These are phyloP conservation scores for Drosophila mayri DNA, from an alignment of 1,140 invertebrate species.

Conservation along the genomic window DNA sequence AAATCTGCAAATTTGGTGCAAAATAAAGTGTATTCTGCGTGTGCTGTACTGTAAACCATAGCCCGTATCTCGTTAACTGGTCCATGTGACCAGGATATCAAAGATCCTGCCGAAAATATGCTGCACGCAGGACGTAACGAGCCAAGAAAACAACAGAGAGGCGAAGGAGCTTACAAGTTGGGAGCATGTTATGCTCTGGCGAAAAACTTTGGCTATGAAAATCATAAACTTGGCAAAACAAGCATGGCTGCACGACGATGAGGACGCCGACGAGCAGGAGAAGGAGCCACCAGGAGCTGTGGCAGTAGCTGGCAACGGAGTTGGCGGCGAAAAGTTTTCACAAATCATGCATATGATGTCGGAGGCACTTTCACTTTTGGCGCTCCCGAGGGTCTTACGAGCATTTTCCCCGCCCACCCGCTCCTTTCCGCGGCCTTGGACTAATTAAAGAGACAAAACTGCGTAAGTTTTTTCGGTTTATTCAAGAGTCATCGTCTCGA, in stretches of 20 bases:
- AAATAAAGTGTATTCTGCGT: neutral
- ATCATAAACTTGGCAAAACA: conserved; percentile 80
- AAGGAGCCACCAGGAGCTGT: conserved; percentile 1
- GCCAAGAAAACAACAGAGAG: conserved; percentile 38
- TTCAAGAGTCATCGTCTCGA: conserved; percentile 48
- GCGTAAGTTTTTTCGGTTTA: conserved; percentile 35
- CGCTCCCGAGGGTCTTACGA: conserved; percentile 24
- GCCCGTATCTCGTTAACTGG: conserved; percentile 38
- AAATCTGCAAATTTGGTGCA: neutral
- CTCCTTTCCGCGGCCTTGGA: conserved; percentile 20
- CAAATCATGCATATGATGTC: conserved; percentile 82
- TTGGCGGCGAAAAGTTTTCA: conserved; percentile 69
- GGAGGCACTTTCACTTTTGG: conserved; percentile 54
- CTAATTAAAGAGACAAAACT: conserved; percentile 54
- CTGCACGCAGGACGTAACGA: conserved; percentile 19
- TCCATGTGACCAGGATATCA: conserved; percentile 50
- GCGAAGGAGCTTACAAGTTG: conserved; percentile 70
- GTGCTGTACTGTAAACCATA: neutral
- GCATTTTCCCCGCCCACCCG: conserved; percentile 1
- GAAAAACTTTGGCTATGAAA: conserved; percentile 81
- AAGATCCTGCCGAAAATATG: conserved; percentile 52
- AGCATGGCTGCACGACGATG: conserved; percentile 29
- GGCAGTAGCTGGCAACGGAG: neutral
- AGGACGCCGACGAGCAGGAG: neutral
- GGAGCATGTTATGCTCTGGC: conserved; percentile 58